Percentiles rank a stretch among this genome's conserved stretches.
Evolutionary conservation across 1,140 invertebrate species (phyloP).

Genomic region (Cyclina sinensis): DNA sequence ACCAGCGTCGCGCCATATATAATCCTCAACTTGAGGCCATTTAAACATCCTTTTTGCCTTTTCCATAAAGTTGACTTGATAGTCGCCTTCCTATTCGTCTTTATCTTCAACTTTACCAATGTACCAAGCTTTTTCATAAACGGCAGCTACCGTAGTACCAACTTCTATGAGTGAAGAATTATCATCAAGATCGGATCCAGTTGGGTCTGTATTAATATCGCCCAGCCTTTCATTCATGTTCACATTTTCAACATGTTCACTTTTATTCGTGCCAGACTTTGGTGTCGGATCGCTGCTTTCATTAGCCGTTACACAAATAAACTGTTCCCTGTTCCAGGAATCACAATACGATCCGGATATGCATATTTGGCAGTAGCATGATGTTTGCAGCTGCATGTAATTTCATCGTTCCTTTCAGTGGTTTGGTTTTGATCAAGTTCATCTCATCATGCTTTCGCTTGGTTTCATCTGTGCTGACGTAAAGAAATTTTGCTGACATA

Average conservation of each 20-base stretch:
- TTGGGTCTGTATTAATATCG: neutral
- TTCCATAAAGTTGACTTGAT: constrained; percentile 48
- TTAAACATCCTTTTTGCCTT: constrained; percentile 42
- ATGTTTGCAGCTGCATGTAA: constrained; percentile 53
- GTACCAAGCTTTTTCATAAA: constrained; percentile 32
- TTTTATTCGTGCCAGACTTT: neutral
- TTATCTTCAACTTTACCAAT: constrained; percentile 36
- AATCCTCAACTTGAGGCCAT: constrained; percentile 23
- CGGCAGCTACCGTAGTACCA: constrained; percentile 49
- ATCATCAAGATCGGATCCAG: neutral
- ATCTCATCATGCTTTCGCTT: neutral
- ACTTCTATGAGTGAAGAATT: neutral
- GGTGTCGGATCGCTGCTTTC: neutral
- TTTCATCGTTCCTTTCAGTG: constrained; percentile 63
- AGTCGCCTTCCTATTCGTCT: constrained; percentile 32
- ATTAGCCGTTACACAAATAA: neutral
- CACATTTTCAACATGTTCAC: neutral
- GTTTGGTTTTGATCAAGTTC: neutral
- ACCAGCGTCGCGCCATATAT: no score
- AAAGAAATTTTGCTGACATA: constrained; percentile 43
- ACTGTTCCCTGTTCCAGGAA: constrained; percentile 38
- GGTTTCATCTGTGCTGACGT: constrained; percentile 20
- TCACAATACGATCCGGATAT: neutral
- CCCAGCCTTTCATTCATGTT: neutral
- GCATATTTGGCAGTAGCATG: constrained; percentile 57